Evolutionary conservation across 2,113 vertebrate species (phyloP), one percentile per base, ranked within the genome.

Genomic region (Plecturocebus donacophilus): DNA sequence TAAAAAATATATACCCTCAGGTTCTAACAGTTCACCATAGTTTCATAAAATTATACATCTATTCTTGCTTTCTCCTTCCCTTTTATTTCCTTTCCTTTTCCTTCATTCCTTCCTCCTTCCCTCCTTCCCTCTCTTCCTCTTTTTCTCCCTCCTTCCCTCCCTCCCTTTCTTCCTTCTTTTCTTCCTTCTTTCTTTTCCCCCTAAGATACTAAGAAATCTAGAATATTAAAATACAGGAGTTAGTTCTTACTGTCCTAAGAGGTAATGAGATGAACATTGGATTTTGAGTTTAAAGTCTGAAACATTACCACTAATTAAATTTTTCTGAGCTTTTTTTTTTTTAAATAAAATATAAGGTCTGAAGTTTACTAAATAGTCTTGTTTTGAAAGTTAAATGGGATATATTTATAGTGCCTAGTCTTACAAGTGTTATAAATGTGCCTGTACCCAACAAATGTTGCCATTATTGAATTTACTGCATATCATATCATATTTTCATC

Each of bases 21-120:
- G 52, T 98, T 98, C 66, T 97, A 82, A 96, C 56, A 95, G 93
- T 97, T 94, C 10, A 25, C 23, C 64, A 87, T 54, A 93, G 38
- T 95, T 95, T 96, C 45, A 80, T 97, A 81, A 92, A 92, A 76
- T 76, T 6, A 2, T 30, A 64, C 19, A 4, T 30, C 61, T 30
- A 58, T 35, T 52, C 45, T 58, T 52, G 32, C 64, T 20, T 52
- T 32, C 21, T 71, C 17, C 25, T 45, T 32, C 30, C 54, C 8
- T 58, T 3, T 14, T 4, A 3, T 0, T 52, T 5, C 13, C 3
- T 79, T 90, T 52, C 38, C 6, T 0, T 64, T 76, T n/a, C 82
- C 8, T 32, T 32, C 64, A 5, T 27, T 32, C 61, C 12, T 14
- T 64, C 61, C 11, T 30, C 61, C 21, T n/a, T 32, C 30, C 27